Evolutionary conservation across 2,797 vertebrate species (phyloP).

Genomic region (Eptatretus atami): DNA sequence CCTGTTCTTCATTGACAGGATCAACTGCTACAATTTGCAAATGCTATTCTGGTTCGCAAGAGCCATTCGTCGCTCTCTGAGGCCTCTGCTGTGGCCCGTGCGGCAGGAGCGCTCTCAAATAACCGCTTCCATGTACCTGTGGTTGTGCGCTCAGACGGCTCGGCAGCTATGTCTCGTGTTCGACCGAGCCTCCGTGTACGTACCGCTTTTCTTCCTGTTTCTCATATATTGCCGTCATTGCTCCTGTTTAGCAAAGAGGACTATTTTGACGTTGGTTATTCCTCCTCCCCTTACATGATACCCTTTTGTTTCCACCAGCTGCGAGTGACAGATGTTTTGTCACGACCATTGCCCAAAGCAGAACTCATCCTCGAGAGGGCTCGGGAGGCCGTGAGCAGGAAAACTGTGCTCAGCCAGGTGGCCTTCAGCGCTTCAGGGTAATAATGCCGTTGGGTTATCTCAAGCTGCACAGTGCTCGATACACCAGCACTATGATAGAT

Average conservation of each 20-base stretch:
- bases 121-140: constrained; percentile 68
- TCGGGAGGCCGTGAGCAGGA: constrained; percentile 33
- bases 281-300: no score
- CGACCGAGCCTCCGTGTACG: constrained; percentile 45
- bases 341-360: constrained; percentile 39
- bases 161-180: constrained; percentile 47
- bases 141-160: constrained; percentile 31
- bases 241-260: no score
- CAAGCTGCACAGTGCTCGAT: no score
- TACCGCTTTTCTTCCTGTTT: background rate
- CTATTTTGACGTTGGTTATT: no score
- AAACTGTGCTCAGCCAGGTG: constrained; percentile 30
- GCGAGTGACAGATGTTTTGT: constrained; percentile 54
- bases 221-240: no score
- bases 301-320: constrained; percentile 19
- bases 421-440: constrained; percentile 43
- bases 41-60: constrained; percentile 82
- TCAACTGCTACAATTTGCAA: constrained; percentile 73
- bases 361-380: constrained; percentile 45
- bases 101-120: constrained; percentile 32
- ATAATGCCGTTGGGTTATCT: constrained; percentile 7
- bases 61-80: constrained; percentile 55
- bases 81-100: constrained; percentile 55
- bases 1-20: constrained; percentile 22
- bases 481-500: no score